Evolutionary conservation across 1,140 invertebrate genomes (phyloP).

Genomic region (Atopsyche davidsoni): DNA sequence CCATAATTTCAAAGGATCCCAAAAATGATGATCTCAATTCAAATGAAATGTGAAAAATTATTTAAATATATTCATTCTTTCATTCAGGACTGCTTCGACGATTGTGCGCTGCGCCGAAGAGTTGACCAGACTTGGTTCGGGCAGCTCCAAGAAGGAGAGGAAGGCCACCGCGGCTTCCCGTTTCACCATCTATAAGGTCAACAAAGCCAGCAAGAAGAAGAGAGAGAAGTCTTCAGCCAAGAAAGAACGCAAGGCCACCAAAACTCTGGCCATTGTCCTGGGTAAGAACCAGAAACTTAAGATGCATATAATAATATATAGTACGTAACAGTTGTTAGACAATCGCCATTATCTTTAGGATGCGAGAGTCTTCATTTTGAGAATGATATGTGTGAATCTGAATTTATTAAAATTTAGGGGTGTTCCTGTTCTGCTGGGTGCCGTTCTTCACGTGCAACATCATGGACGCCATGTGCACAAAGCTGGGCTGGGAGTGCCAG

Average conservation of each 20-base stretch:
- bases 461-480: constrained; percentile 90
- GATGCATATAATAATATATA: too few relatives aligned
- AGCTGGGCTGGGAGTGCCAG: constrained; percentile 71
- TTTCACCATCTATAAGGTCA: constrained; percentile 88
- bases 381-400: too few relatives aligned
- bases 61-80: too few relatives aligned
- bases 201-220: constrained; percentile 92
- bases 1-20: too few relatives aligned
- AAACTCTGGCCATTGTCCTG: constrained; percentile 96
- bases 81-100: constrained; percentile 45
- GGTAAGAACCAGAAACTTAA: constrained; percentile 65
- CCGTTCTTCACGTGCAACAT: constrained; percentile 98
- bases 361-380: too few relatives aligned
- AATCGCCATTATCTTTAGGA: too few relatives aligned
- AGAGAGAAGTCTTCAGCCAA: constrained; percentile 90
- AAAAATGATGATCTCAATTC: too few relatives aligned
- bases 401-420: too few relatives aligned
- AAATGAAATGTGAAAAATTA: too few relatives aligned
- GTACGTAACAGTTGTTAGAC: too few relatives aligned
- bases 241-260: constrained; percentile 97
- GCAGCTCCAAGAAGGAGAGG: constrained; percentile 60
- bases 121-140: constrained; percentile 31
- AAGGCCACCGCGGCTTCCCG: constrained; percentile 63
- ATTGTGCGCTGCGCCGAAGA: constrained; percentile 48
- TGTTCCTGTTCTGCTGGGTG: constrained; percentile 97